A percentile compares a stretch with the other conserved stretches of the same genome.
Conservation (phyloP, 2,113 vertebrate genomes). For the Bubo blakistoni region DNA sequence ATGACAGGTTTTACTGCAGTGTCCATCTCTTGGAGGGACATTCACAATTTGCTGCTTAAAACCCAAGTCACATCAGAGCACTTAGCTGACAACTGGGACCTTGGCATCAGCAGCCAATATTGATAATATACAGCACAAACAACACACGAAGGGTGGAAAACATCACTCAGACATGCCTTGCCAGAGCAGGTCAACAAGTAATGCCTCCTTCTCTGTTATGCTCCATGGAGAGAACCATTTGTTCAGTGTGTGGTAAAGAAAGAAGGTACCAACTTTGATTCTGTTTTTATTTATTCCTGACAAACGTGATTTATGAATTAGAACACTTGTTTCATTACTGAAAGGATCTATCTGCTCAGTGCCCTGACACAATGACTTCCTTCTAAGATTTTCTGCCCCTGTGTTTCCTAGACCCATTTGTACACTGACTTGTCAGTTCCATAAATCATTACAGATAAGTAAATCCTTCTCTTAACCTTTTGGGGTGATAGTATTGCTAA, state of each 20-base stretch:
- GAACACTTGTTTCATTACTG: constrained; percentile 53
- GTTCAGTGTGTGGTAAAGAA: not conserved
- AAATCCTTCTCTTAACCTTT: constrained; percentile 72
- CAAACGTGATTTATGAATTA: constrained; percentile 65
- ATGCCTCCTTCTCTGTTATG: not conserved
- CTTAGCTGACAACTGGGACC: constrained; percentile 6
- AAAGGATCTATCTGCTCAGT: constrained; percentile 34
- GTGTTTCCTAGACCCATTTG: constrained; percentile 47
- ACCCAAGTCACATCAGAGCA: not conserved
- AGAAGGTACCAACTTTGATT: not conserved
- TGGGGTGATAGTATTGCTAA: constrained; percentile 39
- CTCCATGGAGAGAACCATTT: not conserved
- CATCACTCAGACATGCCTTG: not conserved
- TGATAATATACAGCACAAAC: constrained; percentile 25
- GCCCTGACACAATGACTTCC: constrained; percentile 56
- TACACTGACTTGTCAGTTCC: constrained; percentile 52
- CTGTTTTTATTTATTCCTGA: constrained; percentile 48
- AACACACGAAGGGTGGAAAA: not conserved
- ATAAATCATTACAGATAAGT: constrained; percentile 72
- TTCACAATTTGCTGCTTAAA: constrained; percentile 31
- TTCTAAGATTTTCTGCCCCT: constrained; percentile 43
- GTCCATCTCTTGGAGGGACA: not conserved
- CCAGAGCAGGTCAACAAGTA: constrained; percentile 18
- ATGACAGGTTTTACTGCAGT: constrained; percentile 17
- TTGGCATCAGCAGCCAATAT: not conserved